Percentiles rank a stretch among this genome's conserved stretches.
These are phyloP conservation scores for Scolopax mira DNA, from an alignment of 2,113 vertebrate species.

Conservation along the genomic window DNA sequence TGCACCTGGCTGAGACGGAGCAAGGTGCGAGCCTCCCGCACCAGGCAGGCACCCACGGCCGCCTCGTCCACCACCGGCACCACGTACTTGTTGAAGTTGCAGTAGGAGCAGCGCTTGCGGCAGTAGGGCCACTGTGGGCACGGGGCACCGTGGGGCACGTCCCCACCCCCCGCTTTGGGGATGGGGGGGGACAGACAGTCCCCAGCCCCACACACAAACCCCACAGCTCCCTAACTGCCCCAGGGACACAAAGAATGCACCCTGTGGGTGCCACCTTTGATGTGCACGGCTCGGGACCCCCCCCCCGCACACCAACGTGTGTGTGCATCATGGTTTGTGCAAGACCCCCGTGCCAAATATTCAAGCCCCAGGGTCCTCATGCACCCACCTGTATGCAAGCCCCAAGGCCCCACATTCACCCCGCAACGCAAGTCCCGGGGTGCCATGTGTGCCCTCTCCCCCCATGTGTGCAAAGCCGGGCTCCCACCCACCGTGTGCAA, in stretches of 20 bases:
- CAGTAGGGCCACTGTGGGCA: constrained; percentile 91
- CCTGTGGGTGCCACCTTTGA: too few relatives aligned
- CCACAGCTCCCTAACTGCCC: not conserved
- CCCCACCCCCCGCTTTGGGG: accelerated
- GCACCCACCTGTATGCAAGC: not conserved
- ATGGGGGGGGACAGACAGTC: not conserved
- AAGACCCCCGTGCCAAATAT: accelerated
- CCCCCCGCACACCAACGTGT: accelerated
- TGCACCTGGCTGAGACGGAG: constrained; percentile 82
- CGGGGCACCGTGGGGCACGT: accelerated
- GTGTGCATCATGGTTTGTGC: accelerated
- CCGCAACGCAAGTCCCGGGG: too few relatives aligned
- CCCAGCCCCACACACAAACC: not conserved
- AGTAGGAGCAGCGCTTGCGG: constrained; percentile 89
- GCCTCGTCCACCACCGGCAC: constrained; percentile 73
- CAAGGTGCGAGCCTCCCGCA: constrained; percentile 78
- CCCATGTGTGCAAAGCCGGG: not conserved
- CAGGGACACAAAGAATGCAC: accelerated
- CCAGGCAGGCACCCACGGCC: constrained; percentile 78
- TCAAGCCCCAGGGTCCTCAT: not conserved
- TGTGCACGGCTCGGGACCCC: accelerated
- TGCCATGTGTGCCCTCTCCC: too few relatives aligned
- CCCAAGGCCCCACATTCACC: not conserved
- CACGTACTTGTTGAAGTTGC: constrained; percentile 93
- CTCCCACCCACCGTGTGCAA: too few relatives aligned